phyloP scores from a whole-genome alignment of 2,888 invertebrate genomes.

The Thera britannica region DNA sequence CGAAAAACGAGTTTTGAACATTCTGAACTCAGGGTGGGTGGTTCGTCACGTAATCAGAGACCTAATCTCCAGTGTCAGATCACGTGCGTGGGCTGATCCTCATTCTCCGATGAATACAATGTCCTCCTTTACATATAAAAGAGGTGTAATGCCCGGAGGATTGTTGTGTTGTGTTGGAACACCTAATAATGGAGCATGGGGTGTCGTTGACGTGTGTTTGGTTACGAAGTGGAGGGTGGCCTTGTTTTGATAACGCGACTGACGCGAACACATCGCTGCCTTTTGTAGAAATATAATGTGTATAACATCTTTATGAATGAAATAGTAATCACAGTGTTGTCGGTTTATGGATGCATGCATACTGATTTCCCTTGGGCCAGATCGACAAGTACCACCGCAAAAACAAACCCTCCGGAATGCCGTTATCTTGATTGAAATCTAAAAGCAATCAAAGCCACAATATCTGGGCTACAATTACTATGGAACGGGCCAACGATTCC shows the following conservation, averaged over 20 bases:
- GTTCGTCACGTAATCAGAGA: constrained; percentile 73
- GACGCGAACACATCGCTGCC: background rate
- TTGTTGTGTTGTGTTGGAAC: constrained; percentile 39
- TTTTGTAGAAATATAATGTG: background rate
- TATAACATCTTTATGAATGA: constrained; percentile 8
- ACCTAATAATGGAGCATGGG: constrained; percentile 29
- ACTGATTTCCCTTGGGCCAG: constrained; percentile 66
- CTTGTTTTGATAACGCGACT: constrained; percentile 13
- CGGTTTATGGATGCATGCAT: constrained; percentile 36
- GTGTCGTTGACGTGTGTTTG: constrained; percentile 31
- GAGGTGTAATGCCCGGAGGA: constrained; percentile 43
- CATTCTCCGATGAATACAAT: constrained; percentile 64
- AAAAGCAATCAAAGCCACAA: constrained; percentile 51
- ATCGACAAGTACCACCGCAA: constrained; percentile 58
- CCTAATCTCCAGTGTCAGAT: constrained; percentile 75
- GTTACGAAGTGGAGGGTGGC: constrained; percentile 21
- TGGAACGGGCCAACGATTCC: background rate
- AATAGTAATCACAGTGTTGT: constrained; percentile 32
- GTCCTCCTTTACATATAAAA: constrained; percentile 60
- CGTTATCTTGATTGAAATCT: constrained; percentile 72
- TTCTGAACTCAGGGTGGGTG: constrained; percentile 63
- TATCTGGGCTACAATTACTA: constrained; percentile 34
- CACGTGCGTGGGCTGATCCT: constrained; percentile 68
- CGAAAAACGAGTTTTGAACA: constrained; percentile 46
- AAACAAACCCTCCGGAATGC: constrained; percentile 44